A percentile compares a stretch with the other conserved stretches of the same genome.
Evolutionary conservation across 2,888 invertebrate genomes (phyloP).

Genomic region (Stictocephala bisonia): DNA sequence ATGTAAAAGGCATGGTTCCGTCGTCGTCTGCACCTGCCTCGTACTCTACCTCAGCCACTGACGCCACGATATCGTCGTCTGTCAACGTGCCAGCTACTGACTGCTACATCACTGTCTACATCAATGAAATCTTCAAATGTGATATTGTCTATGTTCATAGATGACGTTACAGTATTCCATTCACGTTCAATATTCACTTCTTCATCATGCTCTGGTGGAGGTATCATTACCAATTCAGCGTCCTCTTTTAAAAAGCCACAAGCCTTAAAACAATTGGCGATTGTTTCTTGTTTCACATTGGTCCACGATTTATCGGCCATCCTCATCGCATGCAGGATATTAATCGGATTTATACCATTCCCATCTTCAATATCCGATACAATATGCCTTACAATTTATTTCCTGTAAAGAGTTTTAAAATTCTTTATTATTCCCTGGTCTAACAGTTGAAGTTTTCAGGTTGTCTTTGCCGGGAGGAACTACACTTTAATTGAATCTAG

Average conservation of each 20-base stretch:
- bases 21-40: constrained; percentile 13
- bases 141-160: not conserved
- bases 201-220: constrained; percentile 13
- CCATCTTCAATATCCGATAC: constrained; percentile 12
- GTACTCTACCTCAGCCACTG: constrained; percentile 1
- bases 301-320: constrained; percentile 37
- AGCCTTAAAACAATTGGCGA: constrained; percentile 46
- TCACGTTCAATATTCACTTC: constrained; percentile 21
- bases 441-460: constrained; percentile 49
- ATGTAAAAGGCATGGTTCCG: no score
- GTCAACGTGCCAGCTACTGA: constrained; percentile 36
- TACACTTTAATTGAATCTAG: constrained; percentile 29
- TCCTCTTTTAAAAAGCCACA: constrained; percentile 39
- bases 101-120: constrained; percentile 40
- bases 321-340: constrained; percentile 38
- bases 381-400: constrained; percentile 46
- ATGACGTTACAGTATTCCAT: constrained; percentile 20
- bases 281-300: constrained; percentile 48
- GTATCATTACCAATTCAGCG: constrained; percentile 29
- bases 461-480: constrained; percentile 40
- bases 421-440: constrained; percentile 54
- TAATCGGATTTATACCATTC: constrained; percentile 28
- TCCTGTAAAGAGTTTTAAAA: constrained; percentile 49
- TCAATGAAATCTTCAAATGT: constrained; percentile 41
- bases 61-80: constrained; percentile 26